A percentile compares a stretch with the other conserved stretches of the same genome.
phyloP scores from a whole-genome alignment of 92 coral and sea anemone species.

The Siderastrea radians region DNA sequence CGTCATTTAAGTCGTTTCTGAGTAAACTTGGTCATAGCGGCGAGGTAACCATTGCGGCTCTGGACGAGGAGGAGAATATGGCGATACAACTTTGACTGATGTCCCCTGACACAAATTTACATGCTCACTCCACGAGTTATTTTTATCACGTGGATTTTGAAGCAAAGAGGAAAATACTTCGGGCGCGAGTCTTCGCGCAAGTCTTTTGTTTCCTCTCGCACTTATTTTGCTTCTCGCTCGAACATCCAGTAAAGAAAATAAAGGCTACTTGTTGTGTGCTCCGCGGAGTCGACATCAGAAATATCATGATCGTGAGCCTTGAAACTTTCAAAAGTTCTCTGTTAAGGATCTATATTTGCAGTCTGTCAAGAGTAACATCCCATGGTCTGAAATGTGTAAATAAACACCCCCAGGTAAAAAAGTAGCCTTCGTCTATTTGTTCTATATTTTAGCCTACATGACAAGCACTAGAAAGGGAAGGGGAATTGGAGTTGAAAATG shows the following conservation, averaged over 20 bases:
- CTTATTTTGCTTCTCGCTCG: not conserved
- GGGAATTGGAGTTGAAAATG: no score
- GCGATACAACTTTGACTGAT: not conserved
- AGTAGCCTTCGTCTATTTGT: no score
- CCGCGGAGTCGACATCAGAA: no score
- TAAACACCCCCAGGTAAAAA: no score
- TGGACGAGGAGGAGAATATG: conserved; percentile 18
- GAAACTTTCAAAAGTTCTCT: no score
- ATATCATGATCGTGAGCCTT: no score
- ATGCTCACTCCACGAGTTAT: not conserved
- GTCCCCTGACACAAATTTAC: not conserved
- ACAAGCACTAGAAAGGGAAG: no score
- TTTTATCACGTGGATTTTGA: not conserved
- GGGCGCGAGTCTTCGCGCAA: not conserved
- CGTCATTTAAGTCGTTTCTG: conserved; percentile 38
- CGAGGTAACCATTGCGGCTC: conserved; percentile 20
- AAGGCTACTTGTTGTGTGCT: no score
- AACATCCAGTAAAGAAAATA: not conserved
- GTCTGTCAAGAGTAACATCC: no score
- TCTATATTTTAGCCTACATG: no score
- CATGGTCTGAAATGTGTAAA: no score
- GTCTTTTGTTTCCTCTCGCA: not conserved
- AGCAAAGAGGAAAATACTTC: not conserved
- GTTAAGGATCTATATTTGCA: no score
- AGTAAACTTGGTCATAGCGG: conserved; percentile 53